A percentile compares a stretch with the other conserved stretches of the same genome.
phyloP scores from a whole-genome alignment of 2,888 invertebrate species.

The Phalera bucephala region DNA sequence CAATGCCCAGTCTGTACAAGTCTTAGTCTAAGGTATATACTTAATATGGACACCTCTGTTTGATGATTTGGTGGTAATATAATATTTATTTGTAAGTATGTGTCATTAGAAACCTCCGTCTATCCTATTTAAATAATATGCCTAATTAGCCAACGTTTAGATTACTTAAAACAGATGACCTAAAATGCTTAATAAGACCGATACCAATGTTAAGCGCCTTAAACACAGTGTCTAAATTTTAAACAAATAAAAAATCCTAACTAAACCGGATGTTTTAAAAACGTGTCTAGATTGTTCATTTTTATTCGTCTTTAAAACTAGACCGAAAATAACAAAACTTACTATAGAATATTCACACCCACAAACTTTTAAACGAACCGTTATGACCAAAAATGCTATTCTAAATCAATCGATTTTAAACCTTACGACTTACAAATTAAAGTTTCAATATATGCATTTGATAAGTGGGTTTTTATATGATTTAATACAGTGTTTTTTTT shows the following conservation, averaged over 20 bases:
- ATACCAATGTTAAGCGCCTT: no score
- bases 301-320: constrained; percentile 9
- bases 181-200: no score
- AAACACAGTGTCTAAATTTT: not conserved
- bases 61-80: no score
- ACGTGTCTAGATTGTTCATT: constrained; percentile 2
- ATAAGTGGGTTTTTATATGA: constrained; percentile 7
- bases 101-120: no score
- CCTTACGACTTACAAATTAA: not conserved
- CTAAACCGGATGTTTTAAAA: not conserved
- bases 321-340: not conserved
- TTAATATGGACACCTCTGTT: no score
- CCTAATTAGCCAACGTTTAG: no score
- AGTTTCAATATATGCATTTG: not conserved
- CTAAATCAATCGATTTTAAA: not conserved
- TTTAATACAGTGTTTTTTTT: constrained; percentile 10
- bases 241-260: not conserved
- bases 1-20: no score
- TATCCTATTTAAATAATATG: no score
- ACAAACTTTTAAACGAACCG: constrained; percentile 1
- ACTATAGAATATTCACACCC: constrained; percentile 6
- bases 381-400: not conserved
- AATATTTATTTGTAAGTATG: no score
- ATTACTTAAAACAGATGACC: no score
- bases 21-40: no score